Conservation (phyloP, 1,140 invertebrate genomes). For the Drosophila cardini region DNA sequence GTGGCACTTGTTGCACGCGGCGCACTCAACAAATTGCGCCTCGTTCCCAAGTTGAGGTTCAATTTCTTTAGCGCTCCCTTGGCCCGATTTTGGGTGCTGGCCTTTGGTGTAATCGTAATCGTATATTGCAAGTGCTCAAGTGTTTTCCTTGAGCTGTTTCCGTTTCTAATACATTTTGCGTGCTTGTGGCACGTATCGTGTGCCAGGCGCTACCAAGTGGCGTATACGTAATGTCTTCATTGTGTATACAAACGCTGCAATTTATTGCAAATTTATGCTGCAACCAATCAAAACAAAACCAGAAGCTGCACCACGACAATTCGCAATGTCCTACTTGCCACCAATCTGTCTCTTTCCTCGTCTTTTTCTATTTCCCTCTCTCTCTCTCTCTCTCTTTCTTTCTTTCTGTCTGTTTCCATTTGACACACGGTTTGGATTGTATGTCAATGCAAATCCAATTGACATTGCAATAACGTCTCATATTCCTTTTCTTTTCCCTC, state of each 20-base stretch:
- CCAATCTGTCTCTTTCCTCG: too few relatives aligned
- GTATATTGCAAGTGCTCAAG: slow-evolving; percentile 72
- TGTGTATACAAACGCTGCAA: slow-evolving; percentile 53
- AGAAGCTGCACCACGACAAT: slow-evolving; percentile 36
- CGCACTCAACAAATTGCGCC: slow-evolving; percentile 73
- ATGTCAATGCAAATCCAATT: slow-evolving; percentile 44
- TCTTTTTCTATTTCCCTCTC: too few relatives aligned
- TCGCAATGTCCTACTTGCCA: slow-evolving; percentile 8
- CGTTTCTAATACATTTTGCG: slow-evolving; percentile 78
- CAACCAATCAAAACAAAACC: slow-evolving; percentile 49
- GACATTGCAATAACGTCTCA: slow-evolving; percentile 29
- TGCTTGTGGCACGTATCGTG: slow-evolving; percentile 51
- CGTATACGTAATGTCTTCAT: slow-evolving; percentile 80
- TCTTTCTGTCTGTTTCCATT: background rate
- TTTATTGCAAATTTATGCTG: slow-evolving; percentile 71
- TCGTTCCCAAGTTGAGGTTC: background rate
- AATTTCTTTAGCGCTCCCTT: background rate
- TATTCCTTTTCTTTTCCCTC: slow-evolving; percentile 2
- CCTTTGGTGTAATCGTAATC: slow-evolving; percentile 75
- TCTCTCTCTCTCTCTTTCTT: background rate
- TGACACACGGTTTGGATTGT: slow-evolving; percentile 2
- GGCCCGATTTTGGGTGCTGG: slow-evolving; percentile 49
- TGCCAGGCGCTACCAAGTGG: slow-evolving; percentile 34
- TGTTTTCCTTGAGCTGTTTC: slow-evolving; percentile 78
- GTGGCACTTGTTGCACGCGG: slow-evolving; percentile 67